Evolutionary conservation across 1,140 invertebrate genomes (phyloP).

Genomic region (Diachasma alloeum): DNA sequence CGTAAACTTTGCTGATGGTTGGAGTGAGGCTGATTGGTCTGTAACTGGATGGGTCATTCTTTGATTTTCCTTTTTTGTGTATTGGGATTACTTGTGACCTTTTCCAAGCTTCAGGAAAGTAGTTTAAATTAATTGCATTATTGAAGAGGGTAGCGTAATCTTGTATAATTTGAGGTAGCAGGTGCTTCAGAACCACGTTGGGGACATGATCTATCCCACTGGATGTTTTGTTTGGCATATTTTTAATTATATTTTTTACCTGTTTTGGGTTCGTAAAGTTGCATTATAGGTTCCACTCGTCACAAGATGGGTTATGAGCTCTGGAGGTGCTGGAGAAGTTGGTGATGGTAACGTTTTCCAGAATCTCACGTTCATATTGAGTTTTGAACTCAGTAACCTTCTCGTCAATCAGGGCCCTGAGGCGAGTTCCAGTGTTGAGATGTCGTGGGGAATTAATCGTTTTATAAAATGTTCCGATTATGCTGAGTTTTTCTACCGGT

Average conservation of each 20-base stretch:
- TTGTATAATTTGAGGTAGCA: too few species aligned
- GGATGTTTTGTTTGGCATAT: slow-evolving; percentile 26
- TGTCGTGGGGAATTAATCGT: not conserved
- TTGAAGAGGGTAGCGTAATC: slow-evolving; percentile 3
- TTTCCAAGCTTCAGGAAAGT: slow-evolving; percentile 26
- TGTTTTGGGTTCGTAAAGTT: not conserved
- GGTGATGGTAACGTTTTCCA: not conserved
- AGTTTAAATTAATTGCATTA: slow-evolving; percentile 12
- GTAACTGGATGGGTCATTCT: slow-evolving; percentile 10
- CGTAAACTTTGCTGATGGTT: slow-evolving; percentile 11
- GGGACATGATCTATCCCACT: slow-evolving; percentile 7
- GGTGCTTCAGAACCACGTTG: too few species aligned
- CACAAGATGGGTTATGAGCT: not conserved
- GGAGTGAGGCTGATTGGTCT: too few species aligned
- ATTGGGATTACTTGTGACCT: slow-evolving; percentile 7
- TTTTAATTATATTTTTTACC: not conserved
- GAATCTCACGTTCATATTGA: not conserved
- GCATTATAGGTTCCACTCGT: not conserved
- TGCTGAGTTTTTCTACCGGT: slow-evolving; percentile 13
- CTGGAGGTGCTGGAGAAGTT: not conserved
- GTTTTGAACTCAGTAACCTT: not conserved
- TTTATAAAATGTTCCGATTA: slow-evolving; percentile 17
- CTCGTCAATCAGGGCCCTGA: not conserved
- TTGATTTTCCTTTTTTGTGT: not conserved
- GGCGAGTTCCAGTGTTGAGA: not conserved